Percentiles rank a stretch among this genome's conserved stretches.
Conservation (phyloP, 1,140 invertebrate species). For the Melitaea cinxia region DNA sequence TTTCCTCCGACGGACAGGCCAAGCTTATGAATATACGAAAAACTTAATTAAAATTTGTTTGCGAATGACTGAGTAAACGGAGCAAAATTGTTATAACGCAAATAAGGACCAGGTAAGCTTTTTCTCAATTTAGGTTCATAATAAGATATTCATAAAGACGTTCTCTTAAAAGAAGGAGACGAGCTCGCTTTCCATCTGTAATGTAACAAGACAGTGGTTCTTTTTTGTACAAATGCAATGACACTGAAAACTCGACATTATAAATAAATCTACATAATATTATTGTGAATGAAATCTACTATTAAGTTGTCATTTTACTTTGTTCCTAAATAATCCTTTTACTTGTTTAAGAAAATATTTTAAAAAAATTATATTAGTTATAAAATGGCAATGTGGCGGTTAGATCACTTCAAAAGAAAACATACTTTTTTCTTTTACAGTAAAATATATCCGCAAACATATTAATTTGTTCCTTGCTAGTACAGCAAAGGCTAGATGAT, state of each 20-base stretch:
- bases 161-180: constrained; percentile 59
- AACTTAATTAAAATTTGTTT: constrained; percentile 79
- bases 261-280: constrained; percentile 20
- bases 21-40: constrained; percentile 71
- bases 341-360: no score
- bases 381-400: no score
- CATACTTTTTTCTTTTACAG: no score
- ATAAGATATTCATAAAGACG: constrained; percentile 79
- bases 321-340: no score
- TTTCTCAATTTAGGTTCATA: constrained; percentile 74
- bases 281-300: no score
- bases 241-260: constrained; percentile 40
- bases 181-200: constrained; percentile 49
- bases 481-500: constrained; percentile 21
- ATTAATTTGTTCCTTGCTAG: constrained; percentile 17
- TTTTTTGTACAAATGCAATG: constrained; percentile 38
- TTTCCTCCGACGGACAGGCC: constrained; percentile 34
- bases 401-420: no score
- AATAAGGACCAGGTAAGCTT: constrained; percentile 74
- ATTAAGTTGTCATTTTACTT: no score
- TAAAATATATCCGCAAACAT: no score
- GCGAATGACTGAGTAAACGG: constrained; percentile 71
- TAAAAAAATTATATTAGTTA: no score
- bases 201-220: constrained; percentile 54
- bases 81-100: constrained; percentile 71